Conservation (phyloP, 2,113 vertebrate genomes). For the Oophaga pumilio region DNA sequence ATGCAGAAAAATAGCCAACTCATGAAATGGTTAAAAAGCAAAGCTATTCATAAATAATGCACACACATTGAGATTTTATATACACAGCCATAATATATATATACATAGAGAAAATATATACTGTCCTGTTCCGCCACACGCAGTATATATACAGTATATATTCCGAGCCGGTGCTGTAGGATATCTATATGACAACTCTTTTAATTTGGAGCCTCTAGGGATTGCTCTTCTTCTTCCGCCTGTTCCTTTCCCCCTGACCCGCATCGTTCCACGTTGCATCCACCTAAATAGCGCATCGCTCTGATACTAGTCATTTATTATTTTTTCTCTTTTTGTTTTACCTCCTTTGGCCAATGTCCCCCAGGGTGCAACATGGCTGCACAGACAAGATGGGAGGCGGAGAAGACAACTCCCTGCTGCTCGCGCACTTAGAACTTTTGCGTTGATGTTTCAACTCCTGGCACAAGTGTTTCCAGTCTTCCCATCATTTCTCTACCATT, state of each 20-base stretch:
- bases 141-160: too few species aligned
- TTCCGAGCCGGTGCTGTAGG: too few species aligned
- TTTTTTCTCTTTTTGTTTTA: slow-evolving; percentile 14
- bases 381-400: slow-evolving; percentile 17
- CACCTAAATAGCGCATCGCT: background rate
- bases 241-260: background rate
- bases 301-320: background rate
- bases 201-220: background rate
- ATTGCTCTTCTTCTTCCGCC: background rate
- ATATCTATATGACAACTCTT: too few species aligned
- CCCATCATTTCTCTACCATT: slow-evolving; percentile 20
- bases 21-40: too few species aligned
- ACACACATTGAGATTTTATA: too few species aligned
- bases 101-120: too few species aligned
- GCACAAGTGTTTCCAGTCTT: slow-evolving; percentile 6
- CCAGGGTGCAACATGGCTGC: slow-evolving; percentile 5
- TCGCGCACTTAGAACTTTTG: background rate
- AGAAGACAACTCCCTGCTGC: slow-evolving; percentile 8
- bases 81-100: too few species aligned
- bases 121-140: too few species aligned
- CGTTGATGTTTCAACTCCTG: slow-evolving; percentile 7
- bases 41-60: too few species aligned
- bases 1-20: too few species aligned
- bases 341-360: slow-evolving; percentile 15
- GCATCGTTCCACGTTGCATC: background rate